phyloP scores from a whole-genome alignment of 1,140 invertebrate genomes.

The Cydia fagiglandana region DNA sequence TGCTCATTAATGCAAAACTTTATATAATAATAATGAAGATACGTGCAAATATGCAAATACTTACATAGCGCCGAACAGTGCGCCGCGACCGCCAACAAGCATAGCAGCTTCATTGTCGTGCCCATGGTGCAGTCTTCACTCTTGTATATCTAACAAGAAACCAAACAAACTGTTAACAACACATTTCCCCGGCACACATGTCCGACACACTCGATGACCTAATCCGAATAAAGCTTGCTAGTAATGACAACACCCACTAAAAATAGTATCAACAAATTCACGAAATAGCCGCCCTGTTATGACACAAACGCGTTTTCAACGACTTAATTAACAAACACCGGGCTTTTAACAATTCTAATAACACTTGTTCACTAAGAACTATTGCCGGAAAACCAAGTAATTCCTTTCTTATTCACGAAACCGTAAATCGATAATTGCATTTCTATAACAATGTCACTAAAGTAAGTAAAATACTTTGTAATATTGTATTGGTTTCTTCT shows the following conservation, averaged over 20 bases:
- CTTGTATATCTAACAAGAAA: conserved; percentile 70
- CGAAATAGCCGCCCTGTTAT: conserved; percentile 42
- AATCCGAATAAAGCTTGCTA: conserved; percentile 70
- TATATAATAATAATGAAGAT: conserved; percentile 33
- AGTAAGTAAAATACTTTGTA: not conserved
- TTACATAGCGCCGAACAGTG: conserved; percentile 68
- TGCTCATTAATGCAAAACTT: conserved; percentile 43
- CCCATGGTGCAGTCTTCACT: conserved; percentile 66
- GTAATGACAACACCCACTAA: conserved; percentile 78
- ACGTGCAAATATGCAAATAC: conserved; percentile 49
- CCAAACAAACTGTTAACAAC: conserved; percentile 64
- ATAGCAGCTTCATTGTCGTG: conserved; percentile 58
- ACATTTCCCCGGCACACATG: conserved; percentile 73
- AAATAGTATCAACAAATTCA: conserved; percentile 69
- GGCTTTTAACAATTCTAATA: conserved; percentile 45
- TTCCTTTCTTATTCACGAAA: conserved; percentile 55
- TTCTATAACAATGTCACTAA: conserved; percentile 38
- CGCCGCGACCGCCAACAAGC: conserved; percentile 62
- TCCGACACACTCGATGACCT: conserved; percentile 75
- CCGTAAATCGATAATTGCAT: conserved; percentile 68
- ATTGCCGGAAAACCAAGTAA: conserved; percentile 54
- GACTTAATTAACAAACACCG: conserved; percentile 43
- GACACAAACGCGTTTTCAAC: conserved; percentile 53
- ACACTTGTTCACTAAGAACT: conserved; percentile 49
- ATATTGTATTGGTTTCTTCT: conserved; percentile 33